phyloP scores from a whole-genome alignment of 2,888 invertebrate genomes.

The Sesamia inferens region DNA sequence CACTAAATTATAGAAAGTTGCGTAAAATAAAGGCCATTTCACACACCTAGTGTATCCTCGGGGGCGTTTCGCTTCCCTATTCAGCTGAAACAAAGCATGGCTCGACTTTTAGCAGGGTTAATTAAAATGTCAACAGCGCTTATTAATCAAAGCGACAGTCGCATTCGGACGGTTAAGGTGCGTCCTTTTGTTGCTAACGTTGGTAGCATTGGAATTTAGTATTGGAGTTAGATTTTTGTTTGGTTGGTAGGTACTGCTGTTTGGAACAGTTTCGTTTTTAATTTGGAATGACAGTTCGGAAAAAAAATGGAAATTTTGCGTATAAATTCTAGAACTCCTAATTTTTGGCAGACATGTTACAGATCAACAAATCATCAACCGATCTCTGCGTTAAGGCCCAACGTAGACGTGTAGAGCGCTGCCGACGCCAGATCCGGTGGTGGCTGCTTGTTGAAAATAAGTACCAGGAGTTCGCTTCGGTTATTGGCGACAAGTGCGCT shows the following conservation, averaged over 20 bases:
- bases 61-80: slow-evolving; percentile 77
- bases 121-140: slow-evolving; percentile 88
- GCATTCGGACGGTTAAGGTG: slow-evolving; percentile 64
- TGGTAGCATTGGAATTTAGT: slow-evolving; percentile 41
- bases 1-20: slow-evolving; percentile 44
- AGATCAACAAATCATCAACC: background rate
- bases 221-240: slow-evolving; percentile 35
- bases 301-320: background rate
- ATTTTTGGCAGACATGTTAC: background rate
- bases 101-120: slow-evolving; percentile 86
- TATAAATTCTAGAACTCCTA: background rate
- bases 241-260: slow-evolving; percentile 8
- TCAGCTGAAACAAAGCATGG: slow-evolving; percentile 80
- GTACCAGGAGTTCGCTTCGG: too few relatives aligned
- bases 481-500: too few relatives aligned
- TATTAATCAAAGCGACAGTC: slow-evolving; percentile 84
- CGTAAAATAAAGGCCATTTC: slow-evolving; percentile 64
- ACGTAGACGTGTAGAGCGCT: too few relatives aligned
- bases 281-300: slow-evolving; percentile 18
- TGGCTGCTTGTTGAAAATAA: too few relatives aligned
- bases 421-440: too few relatives aligned
- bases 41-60: slow-evolving; percentile 56
- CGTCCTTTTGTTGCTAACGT: slow-evolving; percentile 56
- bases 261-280: slow-evolving; percentile 16
- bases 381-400: too few relatives aligned